Evolutionary conservation across 2,797 vertebrate species (phyloP), one percentile per base, ranked within the genome.

Genomic region (Lepilemur septentrionalis): DNA sequence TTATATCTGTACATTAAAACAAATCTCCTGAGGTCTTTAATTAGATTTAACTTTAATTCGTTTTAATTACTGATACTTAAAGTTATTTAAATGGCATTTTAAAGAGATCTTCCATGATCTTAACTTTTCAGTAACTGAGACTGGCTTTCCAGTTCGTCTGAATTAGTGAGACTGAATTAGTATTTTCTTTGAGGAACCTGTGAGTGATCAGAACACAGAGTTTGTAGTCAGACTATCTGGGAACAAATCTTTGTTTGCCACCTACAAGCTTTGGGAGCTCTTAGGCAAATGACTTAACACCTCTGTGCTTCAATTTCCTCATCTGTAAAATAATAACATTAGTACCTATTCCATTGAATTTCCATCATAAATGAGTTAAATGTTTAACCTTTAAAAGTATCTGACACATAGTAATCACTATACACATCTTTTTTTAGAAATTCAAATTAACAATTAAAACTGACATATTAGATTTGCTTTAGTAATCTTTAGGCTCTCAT

Each of bases 41-140:
- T 93, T 93, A 76, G 8, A 82, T 85, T 95, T 11, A n/a, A 67
- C 28, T 86, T 73, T 93, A 61, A 82, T 90, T 93, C 87, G 4
- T 32, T 52, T 93, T 87, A 87, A 70, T 83, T 84, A 65, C 13
- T 79, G 61, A 82, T 86, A 81, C 50, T 92, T 93, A 50, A 59
- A 85, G 55, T 25, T 15, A 82, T 57, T 78, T 72, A 90, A 95
- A 61, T 63, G 30, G 48, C 7, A 82, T 93, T 96, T 90, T 70
- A 87, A 73, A 87, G 61, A 78, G 28, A 93, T 35, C 43, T 5
- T 87, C 43, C 20, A 61, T 82, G 13, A 55, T 70, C 28, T 93
- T 63, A 57, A 65, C 20, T 65, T 96, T 78, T 78, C 35, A 82
- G 38, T 82, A 90, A 83, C 55, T 20, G 12, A 93, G n/a, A 7